A percentile compares a stretch with the other conserved stretches of the same genome.
Evolutionary conservation across 2,888 invertebrate species (phyloP).

Genomic region (Eledone cirrhosa): DNA sequence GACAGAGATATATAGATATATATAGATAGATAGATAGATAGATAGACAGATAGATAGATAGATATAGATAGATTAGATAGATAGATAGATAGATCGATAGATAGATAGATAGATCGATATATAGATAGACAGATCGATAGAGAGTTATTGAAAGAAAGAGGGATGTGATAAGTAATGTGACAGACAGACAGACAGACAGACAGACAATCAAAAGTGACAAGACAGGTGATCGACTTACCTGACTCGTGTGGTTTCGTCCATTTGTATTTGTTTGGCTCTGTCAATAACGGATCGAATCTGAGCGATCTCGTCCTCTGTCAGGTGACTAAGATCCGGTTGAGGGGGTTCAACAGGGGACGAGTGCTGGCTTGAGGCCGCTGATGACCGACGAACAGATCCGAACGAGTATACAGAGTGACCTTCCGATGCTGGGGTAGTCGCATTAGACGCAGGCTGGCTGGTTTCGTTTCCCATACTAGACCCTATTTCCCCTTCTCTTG

Average conservation of each 20-base stretch:
- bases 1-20: too few relatives aligned
- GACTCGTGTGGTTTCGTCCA: constrained; percentile 57
- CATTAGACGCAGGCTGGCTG: constrained; percentile 45
- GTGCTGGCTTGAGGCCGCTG: constrained; percentile 54
- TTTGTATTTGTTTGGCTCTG: constrained; percentile 70
- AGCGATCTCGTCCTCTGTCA: constrained; percentile 73
- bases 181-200: too few relatives aligned
- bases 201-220: neutral
- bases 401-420: constrained; percentile 55
- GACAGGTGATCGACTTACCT: constrained; percentile 47
- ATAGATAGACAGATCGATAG: neutral
- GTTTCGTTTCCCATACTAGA: constrained; percentile 49
- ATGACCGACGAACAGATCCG: constrained; percentile 53
- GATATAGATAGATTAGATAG: too few relatives aligned
- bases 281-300: constrained; percentile 75
- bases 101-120: neutral
- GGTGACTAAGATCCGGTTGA: constrained; percentile 71
- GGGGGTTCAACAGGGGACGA: constrained; percentile 65
- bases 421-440: constrained; percentile 51
- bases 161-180: neutral
- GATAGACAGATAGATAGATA: too few relatives aligned
- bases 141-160: neutral
- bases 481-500: neutral
- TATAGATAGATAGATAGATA: too few relatives aligned
- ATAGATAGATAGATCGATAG: neutral